Percentiles rank a stretch among this genome's conserved stretches.
Conservation (phyloP, 2,888 invertebrate species). For the Lithophane socia region DNA sequence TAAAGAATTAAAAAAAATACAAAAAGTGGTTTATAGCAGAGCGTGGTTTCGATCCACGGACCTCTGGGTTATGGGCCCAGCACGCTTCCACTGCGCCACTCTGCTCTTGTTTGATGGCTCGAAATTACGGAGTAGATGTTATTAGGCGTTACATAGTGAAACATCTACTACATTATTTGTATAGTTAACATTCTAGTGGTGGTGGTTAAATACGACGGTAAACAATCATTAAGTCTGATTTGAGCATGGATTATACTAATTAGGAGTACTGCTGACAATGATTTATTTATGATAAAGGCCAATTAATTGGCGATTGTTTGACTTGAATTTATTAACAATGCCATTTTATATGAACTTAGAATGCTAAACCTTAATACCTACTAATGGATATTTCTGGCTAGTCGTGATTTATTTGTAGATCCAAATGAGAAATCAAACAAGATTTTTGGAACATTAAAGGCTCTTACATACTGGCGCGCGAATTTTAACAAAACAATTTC, state of each 20-base stretch:
- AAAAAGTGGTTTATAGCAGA: conserved; percentile 88
- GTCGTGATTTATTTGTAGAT: conserved; percentile 15
- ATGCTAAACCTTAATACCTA: conserved; percentile 28
- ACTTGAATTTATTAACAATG: conserved; percentile 49
- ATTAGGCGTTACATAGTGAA: conserved; percentile 9
- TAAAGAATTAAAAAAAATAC: conserved; percentile 2
- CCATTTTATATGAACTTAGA: conserved; percentile 26
- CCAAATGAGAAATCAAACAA: not conserved
- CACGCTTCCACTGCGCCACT: conserved; percentile 96
- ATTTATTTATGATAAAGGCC: conserved; percentile 44
- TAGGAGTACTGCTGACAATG: conserved; percentile 46
- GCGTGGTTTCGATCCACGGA: conserved; percentile 97
- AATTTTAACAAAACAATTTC: too few species aligned
- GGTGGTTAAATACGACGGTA: conserved; percentile 21
- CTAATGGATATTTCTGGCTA: conserved; percentile 4
- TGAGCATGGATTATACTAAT: conserved; percentile 39
- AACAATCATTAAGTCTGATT: conserved; percentile 47
- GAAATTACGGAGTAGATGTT: conserved; percentile 50
- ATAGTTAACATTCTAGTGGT: conserved; percentile 1
- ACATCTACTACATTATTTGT: not conserved
- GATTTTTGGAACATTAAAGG: too few species aligned
- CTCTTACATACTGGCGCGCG: too few species aligned
- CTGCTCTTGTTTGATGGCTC: conserved; percentile 85
- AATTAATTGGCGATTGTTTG: conserved; percentile 48
- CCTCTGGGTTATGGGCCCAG: conserved; percentile 97